Conservation (phyloP, 2,888 invertebrate species). For the Galeruca laticollis region DNA sequence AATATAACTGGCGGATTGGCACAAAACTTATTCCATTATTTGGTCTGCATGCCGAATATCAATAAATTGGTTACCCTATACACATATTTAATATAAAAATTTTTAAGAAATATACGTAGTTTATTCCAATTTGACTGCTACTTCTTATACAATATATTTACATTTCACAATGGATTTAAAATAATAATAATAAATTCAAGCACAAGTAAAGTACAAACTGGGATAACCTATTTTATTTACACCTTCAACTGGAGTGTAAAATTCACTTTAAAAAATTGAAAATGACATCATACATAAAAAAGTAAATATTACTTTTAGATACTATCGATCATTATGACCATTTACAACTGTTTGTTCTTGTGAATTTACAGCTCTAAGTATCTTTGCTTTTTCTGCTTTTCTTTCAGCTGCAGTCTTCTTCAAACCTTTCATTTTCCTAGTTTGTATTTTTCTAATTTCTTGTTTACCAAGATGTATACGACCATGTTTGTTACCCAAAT, state of each 20-base stretch:
- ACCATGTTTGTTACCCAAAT: slow-evolving; percentile 89
- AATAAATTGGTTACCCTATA: too few species aligned
- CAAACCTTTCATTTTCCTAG: slow-evolving; percentile 91
- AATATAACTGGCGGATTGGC: too few species aligned
- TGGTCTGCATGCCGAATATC: too few species aligned
- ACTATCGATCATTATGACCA: slow-evolving; percentile 26
- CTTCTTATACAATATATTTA: neutral
- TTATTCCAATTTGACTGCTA: neutral
- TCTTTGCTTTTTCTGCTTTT: slow-evolving; percentile 69
- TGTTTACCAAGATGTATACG: slow-evolving; percentile 95
- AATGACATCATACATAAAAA: slow-evolving; percentile 12
- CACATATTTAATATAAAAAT: too few species aligned
- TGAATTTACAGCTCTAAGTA: slow-evolving; percentile 45
- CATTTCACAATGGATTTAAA: neutral
- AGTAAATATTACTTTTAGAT: slow-evolving; percentile 1
- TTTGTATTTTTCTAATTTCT: slow-evolving; percentile 85
- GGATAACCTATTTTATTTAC: neutral
- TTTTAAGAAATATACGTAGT: neutral
- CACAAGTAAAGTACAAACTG: neutral
- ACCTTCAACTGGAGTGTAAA: neutral
- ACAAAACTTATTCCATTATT: too few species aligned
- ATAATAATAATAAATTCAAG: neutral
- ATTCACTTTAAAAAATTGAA: neutral
- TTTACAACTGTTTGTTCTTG: slow-evolving; percentile 30
- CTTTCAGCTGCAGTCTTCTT: slow-evolving; percentile 80